phyloP scores from a whole-genome alignment of 2,888 invertebrate genomes.

The Mesoligia furuncula region DNA sequence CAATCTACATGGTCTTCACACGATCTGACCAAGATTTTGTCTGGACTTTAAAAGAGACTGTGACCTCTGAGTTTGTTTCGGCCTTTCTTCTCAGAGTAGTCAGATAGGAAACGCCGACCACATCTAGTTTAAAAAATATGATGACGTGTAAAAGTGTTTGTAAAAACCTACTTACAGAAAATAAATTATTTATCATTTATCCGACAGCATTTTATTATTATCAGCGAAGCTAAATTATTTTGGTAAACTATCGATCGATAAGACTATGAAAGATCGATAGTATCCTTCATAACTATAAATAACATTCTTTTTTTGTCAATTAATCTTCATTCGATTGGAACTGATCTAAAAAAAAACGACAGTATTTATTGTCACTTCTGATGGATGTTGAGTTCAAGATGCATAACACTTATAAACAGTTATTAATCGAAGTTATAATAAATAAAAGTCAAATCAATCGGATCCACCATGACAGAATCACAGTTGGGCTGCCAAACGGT shows the following conservation, averaged over 20 bases:
- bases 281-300: neutral
- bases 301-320: no score
- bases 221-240: neutral
- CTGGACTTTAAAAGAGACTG: no score
- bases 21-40: no score
- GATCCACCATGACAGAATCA: slow-evolving; percentile 21
- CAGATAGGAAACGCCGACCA: no score
- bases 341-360: neutral
- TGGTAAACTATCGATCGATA: neutral
- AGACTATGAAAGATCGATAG: no score
- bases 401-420: slow-evolving; percentile 12
- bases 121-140: no score
- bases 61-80: no score
- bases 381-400: neutral
- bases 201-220: neutral
- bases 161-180: no score
- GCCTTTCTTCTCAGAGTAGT: no score
- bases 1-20: no score
- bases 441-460: slow-evolving; percentile 27
- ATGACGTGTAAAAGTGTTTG: no score
- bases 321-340: neutral
- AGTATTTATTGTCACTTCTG: neutral
- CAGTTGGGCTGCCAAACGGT: slow-evolving; percentile 22
- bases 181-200: no score
- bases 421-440: neutral